Evolutionary conservation across 2,113 vertebrate genomes (phyloP).

Genomic region (Numida meleagris): DNA sequence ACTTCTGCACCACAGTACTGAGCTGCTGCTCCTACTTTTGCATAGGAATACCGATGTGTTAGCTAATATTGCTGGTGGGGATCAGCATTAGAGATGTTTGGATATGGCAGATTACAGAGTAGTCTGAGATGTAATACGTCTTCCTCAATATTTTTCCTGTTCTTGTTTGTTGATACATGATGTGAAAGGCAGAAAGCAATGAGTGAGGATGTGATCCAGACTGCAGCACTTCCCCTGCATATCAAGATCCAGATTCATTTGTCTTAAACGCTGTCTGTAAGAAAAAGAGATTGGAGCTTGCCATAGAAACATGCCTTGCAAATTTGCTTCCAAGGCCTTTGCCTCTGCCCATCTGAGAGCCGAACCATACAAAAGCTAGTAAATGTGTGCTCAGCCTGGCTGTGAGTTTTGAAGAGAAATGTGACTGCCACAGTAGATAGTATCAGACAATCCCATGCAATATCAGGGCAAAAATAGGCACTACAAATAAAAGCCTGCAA

Average conservation of each 20-base stretch:
- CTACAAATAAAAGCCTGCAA: neutral
- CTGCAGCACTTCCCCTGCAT: neutral
- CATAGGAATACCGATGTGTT: neutral
- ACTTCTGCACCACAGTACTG: neutral
- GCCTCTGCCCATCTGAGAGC: neutral
- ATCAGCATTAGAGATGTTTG: neutral
- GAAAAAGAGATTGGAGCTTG: neutral
- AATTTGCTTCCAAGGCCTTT: neutral
- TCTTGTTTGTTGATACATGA: neutral
- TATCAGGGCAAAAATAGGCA: neutral
- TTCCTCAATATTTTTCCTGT: neutral
- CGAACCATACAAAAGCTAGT: neutral
- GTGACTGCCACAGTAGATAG: neutral
- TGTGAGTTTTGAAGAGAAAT: neutral
- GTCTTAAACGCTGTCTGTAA: neutral
- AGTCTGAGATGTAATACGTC: neutral
- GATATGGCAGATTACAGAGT: neutral
- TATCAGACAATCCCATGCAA: neutral
- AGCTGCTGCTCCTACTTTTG: neutral
- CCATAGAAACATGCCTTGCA: neutral
- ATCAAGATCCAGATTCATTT: neutral
- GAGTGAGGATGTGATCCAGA: neutral
- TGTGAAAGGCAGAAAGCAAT: neutral
- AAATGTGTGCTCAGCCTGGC: neutral
- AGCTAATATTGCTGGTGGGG: neutral